A percentile compares a stretch with the other conserved stretches of the same genome.
phyloP scores from a whole-genome alignment of 2,113 vertebrate species.

The Bufo bufo region DNA sequence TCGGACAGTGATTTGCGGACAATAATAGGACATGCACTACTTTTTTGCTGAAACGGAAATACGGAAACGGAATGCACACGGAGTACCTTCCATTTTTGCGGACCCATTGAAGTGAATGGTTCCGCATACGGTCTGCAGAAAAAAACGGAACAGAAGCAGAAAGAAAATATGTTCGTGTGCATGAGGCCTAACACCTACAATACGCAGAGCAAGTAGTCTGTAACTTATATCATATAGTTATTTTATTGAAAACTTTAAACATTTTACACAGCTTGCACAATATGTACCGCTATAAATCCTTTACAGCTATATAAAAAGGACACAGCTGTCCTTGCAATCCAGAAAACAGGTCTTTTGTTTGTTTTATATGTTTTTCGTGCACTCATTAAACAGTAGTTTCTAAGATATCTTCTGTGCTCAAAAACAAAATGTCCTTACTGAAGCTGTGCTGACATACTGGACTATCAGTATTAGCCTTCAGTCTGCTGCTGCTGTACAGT shows the following conservation, averaged over 20 bases:
- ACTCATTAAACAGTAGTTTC: slow-evolving; percentile 31
- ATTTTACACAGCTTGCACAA: slow-evolving; percentile 41
- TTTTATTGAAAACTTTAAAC: slow-evolving; percentile 37
- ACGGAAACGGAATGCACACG: too few species aligned
- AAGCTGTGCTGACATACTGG: slow-evolving; percentile 7
- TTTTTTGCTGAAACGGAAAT: too few species aligned
- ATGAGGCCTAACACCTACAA: too few species aligned
- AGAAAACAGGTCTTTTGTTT: slow-evolving; percentile 33
- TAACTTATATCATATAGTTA: slow-evolving; percentile 33
- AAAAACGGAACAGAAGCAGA: too few species aligned
- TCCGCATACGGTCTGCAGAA: too few species aligned
- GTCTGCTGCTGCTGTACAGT: slow-evolving; percentile 14
- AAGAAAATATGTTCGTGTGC: too few species aligned
- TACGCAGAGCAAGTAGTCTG: not conserved
- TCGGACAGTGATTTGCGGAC: too few species aligned
- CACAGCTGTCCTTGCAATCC: slow-evolving; percentile 35
- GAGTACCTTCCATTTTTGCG: too few species aligned
- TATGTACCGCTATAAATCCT: slow-evolving; percentile 15
- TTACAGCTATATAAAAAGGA: slow-evolving; percentile 47
- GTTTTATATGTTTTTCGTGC: slow-evolving; percentile 31
- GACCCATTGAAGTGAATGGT: too few species aligned
- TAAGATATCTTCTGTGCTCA: slow-evolving; percentile 52
- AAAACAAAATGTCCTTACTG: slow-evolving; percentile 35
- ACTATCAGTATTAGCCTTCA: slow-evolving; percentile 31
- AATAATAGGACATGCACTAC: too few species aligned